Conservation (phyloP, 64 coral and sea anemone genomes). For the Montipora foliosa region DNA sequence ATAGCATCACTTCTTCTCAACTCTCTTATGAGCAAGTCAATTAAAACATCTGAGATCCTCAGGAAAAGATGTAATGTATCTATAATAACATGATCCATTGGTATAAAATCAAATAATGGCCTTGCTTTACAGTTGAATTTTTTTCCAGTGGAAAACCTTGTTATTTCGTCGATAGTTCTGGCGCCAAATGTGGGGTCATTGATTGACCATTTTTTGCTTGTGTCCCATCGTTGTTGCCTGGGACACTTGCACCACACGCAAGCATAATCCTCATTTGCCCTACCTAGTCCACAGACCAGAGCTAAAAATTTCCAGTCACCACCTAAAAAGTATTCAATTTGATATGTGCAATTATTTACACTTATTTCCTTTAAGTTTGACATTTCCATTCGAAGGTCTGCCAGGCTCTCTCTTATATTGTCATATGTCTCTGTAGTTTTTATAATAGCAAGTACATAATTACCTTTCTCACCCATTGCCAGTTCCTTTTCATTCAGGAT, state of each 20-base stretch:
- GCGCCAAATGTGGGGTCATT: slow-evolving; percentile 51
- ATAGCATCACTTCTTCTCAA: slow-evolving; percentile 61
- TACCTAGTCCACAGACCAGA: slow-evolving; percentile 55
- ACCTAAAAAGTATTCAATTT: slow-evolving; percentile 71
- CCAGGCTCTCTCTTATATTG: slow-evolving; percentile 24
- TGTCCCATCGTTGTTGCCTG: slow-evolving; percentile 19
- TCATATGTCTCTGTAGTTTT: slow-evolving; percentile 65
- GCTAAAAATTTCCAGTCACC: slow-evolving; percentile 65
- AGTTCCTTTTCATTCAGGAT: slow-evolving; percentile 69
- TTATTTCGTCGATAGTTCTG: slow-evolving; percentile 65
- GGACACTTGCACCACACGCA: slow-evolving; percentile 84
- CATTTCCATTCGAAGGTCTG: slow-evolving; percentile 67
- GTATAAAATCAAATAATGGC: slow-evolving; percentile 58
- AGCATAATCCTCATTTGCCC: slow-evolving; percentile 72
- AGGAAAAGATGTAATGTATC: slow-evolving; percentile 66
- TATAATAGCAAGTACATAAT: slow-evolving; percentile 54
- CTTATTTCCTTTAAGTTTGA: slow-evolving; percentile 60
- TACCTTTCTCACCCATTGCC: slow-evolving; percentile 70
- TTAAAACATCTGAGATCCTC: slow-evolving; percentile 74
- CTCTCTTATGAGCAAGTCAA: slow-evolving; percentile 71
- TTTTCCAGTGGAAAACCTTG: slow-evolving; percentile 23
- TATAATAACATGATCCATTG: slow-evolving; percentile 74
- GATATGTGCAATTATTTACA: slow-evolving; percentile 41
- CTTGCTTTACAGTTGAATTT: slow-evolving; percentile 59
- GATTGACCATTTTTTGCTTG: slow-evolving; percentile 62